Evolutionary conservation across 2,888 invertebrate genomes (phyloP), one percentile per base, ranked within the genome.

Genomic region (Melanophora roralis): DNA sequence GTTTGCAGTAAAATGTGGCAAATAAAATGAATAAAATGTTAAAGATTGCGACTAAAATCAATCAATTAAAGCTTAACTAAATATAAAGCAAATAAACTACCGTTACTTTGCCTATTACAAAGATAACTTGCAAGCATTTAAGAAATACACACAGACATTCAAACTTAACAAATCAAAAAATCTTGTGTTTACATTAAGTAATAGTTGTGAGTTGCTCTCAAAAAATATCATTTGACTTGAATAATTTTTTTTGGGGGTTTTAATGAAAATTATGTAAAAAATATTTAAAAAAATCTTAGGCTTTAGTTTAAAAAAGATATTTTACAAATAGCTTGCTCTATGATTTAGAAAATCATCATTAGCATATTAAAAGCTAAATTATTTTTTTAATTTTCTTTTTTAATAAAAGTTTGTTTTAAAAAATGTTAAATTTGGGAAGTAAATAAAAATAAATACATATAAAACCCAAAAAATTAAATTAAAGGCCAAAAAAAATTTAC

Each of bases 321-420:
- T 62, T 64, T 73, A 78, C 67, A 64, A 76, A 64, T 69, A 69
- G 71, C 65, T 69, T 59, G 16, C 49, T 65, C 82, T 81, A 81
- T 83, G 85, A 82, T 84, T 84, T 74, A 82, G 83, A 68, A 80
- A 71, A 81, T 82, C 74, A 75, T 75, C 69, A 74, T 64, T 80
- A 76, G 76, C 80, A 76, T 74, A 69, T 76, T 59, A 67, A 67
- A 75, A 78, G 69, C 69, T 76, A 69, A 45, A 14, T 16, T 34
- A 38, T 57, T 27, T 57, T 49, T 57, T 47, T 47, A 5, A n/a
- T 67, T 21, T 14, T 60, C 19, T 16, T 45, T 14, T 51, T 16
- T 34, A 16, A 47, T 67, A 65, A 67, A 73, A 65, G 60, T 60
- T 65, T 19, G 55, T 38, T 47, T 51, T 77, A 49, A 75, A 71